Base-by-base conservation (phyloP, 2,888 invertebrate genomes). In the Tromatobia lineatoria region DNA sequence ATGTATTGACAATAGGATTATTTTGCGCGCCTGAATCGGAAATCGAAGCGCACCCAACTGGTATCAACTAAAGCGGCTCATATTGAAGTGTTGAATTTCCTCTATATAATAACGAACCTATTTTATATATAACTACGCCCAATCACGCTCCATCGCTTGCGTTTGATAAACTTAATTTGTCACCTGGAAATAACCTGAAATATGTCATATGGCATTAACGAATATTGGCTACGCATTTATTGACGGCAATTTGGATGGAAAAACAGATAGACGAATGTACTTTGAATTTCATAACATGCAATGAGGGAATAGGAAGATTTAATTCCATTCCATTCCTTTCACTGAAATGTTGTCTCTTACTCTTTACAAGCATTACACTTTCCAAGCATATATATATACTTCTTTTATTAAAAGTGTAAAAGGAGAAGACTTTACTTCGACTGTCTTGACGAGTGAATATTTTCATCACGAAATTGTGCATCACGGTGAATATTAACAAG, bases 1-100 rank as follows among this genome's bases (percentile, higher is more conserved):
- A 70, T 50, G 59, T 80, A 69, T 75, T 59, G 59, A 47, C 57
- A 10, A 76, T 70, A 34, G 54, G 61, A 78, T 78, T 70, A 61
- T 61, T 59, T 76, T 23, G 52, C 15, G 54, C 42, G 20, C 10
- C 8, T 10, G 7, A 69, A 54, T 76, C 45, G 59, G 20, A 66
- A 76, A 81, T 81, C 70, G 52, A 64, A 76, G 29, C 76, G 34
- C 54, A 42, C 34, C 45, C 10, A 25, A 6, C 13, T 42, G 15
- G 25, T 69, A 45, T 57, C 47, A 25, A 15, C 23, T 10, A 54
- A 81, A 81, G 64, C 81, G 66, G 76, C 61, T 81, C 71, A 61
- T 15, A 50, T 57, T 74, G 50, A 29, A 66, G 23, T 25, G 6
- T 38, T 23, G 29, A 64, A 64, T n/a, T 23, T 42, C 42, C 50